phyloP scores from a whole-genome alignment of 1,140 invertebrate species.

The Acromyrmex heyeri region DNA sequence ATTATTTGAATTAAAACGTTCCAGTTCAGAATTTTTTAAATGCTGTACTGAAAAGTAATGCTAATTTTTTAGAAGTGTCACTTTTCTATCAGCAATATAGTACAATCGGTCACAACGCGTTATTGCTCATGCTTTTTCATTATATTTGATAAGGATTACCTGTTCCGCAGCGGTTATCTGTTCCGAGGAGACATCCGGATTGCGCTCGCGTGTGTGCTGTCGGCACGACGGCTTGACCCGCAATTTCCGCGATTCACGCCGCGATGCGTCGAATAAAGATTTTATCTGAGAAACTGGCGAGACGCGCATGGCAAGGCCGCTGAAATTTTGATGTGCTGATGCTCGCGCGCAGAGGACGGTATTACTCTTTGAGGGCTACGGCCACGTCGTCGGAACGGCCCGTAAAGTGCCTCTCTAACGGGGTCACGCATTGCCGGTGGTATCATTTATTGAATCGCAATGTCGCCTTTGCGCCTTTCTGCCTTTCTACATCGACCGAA shows the following conservation, averaged over 20 bases:
- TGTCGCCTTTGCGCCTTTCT: slow-evolving; percentile 39
- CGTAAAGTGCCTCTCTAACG: slow-evolving; percentile 82
- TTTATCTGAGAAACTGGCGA: slow-evolving; percentile 72
- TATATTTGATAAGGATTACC: not conserved
- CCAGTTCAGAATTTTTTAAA: too few relatives aligned
- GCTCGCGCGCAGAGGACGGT: slow-evolving; percentile 34
- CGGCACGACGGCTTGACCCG: not conserved
- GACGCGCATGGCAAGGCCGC: slow-evolving; percentile 45
- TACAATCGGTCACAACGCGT: not conserved
- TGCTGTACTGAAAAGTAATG: too few relatives aligned
- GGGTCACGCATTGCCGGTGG: slow-evolving; percentile 79
- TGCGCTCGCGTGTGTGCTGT: not conserved
- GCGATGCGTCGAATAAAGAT: slow-evolving; percentile 67
- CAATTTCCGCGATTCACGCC: slow-evolving; percentile 47
- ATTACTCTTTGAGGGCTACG: slow-evolving; percentile 65
- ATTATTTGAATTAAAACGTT: too few relatives aligned
- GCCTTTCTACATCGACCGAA: slow-evolving; percentile 20
- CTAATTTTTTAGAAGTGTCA: too few relatives aligned
- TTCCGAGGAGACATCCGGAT: slow-evolving; percentile 1
- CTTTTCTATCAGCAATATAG: too few relatives aligned
- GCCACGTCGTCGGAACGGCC: slow-evolving; percentile 59
- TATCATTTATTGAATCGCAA: slow-evolving; percentile 83
- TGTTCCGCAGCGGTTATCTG: not conserved
- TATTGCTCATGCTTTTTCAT: not conserved
- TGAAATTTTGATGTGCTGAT: slow-evolving; percentile 70